Evolutionary conservation across 2,888 invertebrate species (phyloP), one percentile per base, ranked within the genome.

Genomic region (Ochlodes sylvanus): DNA sequence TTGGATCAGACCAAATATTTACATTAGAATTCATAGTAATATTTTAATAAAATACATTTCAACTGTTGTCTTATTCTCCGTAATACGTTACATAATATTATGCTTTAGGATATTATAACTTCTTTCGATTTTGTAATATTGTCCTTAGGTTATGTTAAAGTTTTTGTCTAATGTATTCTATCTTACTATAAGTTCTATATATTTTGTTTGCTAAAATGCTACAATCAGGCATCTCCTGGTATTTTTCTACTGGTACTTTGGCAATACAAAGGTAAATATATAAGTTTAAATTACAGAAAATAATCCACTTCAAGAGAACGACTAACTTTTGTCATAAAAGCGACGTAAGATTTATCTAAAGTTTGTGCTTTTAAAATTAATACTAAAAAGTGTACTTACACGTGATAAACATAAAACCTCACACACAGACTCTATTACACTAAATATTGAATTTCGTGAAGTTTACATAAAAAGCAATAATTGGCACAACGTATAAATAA

Each of bases 51-150:
- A 70, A 50, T 65, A 65, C 47, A 52, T 66, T 58, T 76, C 79
- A 80, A 75, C 84, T 86, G 84, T 86, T 86, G 86, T 84, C 82
- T 83, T 83, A 78, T 76, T 71, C 15, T 68, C 72, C 67, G 73
- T 75, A 69, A 76, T 68, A 58, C 54, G 17, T 42, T 54, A 62
- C 15, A 4, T 27, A 60, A 44, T 76, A 79, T 81, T 81, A 85
- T 80, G 77, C 74, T 72, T 75, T 75, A 71, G n/a, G 10, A 41
- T 63, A 57, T 41, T 52, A 34, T 70, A 75, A 78, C 71, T 76
- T 72, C 73, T 75, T 80, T 79, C 74, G 72, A 72, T 80, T 73
- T 75, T 69, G 69, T 76, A 75, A 78, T 84, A 86, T 86, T 87
- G 88, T 86, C 84, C 76, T 76, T 38, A 67, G 15, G 56, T 58